Evolutionary conservation across 2,113 vertebrate species (phyloP).

Genomic region (Panurus biarmicus): DNA sequence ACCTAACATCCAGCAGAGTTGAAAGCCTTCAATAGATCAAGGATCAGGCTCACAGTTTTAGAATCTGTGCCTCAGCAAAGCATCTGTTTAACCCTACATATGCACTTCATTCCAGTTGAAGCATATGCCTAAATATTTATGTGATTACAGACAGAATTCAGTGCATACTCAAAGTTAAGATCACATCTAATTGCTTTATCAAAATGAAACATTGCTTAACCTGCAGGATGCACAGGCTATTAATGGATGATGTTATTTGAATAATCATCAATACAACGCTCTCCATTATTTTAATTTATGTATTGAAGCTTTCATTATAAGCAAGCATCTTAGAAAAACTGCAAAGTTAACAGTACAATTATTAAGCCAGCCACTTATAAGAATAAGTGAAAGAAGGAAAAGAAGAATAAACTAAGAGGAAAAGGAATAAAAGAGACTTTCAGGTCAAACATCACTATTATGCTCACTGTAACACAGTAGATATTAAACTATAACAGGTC

Average conservation of each 20-base stretch:
- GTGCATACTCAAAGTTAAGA: background rate
- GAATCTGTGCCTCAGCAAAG: constrained; percentile 7
- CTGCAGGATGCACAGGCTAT: constrained; percentile 6
- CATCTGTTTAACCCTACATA: constrained; percentile 24
- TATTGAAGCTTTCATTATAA: background rate
- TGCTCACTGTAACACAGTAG: background rate
- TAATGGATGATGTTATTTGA: background rate
- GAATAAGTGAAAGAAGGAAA: too few relatives aligned
- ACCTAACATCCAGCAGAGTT: constrained; percentile 37
- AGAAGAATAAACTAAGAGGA: background rate
- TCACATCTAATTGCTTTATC: constrained; percentile 8
- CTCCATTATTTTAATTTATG: background rate
- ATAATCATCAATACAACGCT: background rate
- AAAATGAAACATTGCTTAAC: constrained; percentile 1
- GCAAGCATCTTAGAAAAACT: background rate
- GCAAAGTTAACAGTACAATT: background rate
- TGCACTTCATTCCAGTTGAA: background rate
- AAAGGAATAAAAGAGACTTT: background rate
- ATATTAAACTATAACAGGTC: background rate
- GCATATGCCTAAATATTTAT: constrained; percentile 18
- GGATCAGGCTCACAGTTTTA: constrained; percentile 35
- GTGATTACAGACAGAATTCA: background rate
- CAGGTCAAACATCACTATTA: background rate
- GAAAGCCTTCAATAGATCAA: constrained; percentile 32
- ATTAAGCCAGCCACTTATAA: background rate